Evolutionary conservation across 2,113 vertebrate genomes (phyloP), one percentile per base, ranked within the genome.

Genomic region (Phaethon lepturus): DNA sequence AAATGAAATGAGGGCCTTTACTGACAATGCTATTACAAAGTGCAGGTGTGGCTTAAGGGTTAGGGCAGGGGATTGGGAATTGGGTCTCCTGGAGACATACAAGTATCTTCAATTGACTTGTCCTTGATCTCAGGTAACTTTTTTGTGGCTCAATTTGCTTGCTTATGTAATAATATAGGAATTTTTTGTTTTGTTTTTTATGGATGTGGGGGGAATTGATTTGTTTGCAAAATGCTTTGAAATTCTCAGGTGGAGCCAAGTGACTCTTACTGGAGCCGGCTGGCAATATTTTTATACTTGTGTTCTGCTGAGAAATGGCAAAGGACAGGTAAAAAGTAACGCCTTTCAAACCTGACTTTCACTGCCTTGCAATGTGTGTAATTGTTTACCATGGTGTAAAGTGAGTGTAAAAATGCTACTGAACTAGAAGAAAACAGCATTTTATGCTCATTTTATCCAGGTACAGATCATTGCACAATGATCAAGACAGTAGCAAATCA

Each of bases 381-480:
- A 96, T 96, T 10, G 2, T 94, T 97, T 95, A 93, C 87, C 0
- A 0, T 81, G 71, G 80, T 75, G 35, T 75, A 87, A 78, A 90
- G 47, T 60, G 50, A 78, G 80, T 91, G 77, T 90, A 93, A 90
- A 95, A 96, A 75, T 87, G 60, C 53, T 91, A 64, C 77, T 87
- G 86, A 87, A 47, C 40, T 85, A 67, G 76, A 90, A 93, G 26
- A 96, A 94, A 94, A 56, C 47, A 86, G 53, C 12, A 91, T 96
- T 96, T 96, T 82, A 81, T 95, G 90, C 92, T 96, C 73, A 86
- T 94, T 96, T 88, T 85, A 82, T 76, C 47, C 58, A 82, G 49
- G 44, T 78, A 40, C 26, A 81, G 66, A 91, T 96, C 69, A 78
- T 44, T 78, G 44, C 31, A 64, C 31, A 71, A 4, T 33, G 76